Percentiles rank a stretch among this genome's conserved stretches.
Conservation (phyloP, 2,113 vertebrate genomes). For the Camelus bactrianus region DNA sequence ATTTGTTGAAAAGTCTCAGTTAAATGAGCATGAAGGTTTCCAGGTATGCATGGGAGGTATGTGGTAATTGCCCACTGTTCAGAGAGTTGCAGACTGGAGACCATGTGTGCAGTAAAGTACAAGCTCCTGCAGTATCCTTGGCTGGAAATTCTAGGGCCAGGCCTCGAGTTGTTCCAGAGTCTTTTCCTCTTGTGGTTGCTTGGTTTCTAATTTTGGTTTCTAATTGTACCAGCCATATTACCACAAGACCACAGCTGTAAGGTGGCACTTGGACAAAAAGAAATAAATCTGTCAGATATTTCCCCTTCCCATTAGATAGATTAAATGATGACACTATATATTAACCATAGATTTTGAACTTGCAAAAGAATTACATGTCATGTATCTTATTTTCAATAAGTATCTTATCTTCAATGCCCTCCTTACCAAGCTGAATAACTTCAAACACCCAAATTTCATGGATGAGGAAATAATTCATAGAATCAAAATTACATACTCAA, state of each 20-base stretch:
- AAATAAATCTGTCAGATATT: conserved; percentile 44
- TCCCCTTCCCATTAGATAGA: conserved; percentile 42
- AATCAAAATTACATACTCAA: neutral
- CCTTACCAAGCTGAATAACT: neutral
- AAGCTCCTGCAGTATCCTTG: neutral
- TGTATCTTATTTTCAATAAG: neutral
- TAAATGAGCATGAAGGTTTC: conserved; percentile 79
- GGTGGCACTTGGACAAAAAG: conserved; percentile 63
- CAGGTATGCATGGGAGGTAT: conserved; percentile 83
- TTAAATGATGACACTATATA: neutral
- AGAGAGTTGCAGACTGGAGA: conserved; percentile 78
- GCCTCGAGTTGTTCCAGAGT: conserved; percentile 40
- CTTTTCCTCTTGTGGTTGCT: conserved; percentile 74
- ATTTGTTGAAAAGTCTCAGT: conserved; percentile 77
- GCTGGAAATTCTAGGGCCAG: conserved; percentile 59
- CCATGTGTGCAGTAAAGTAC: conserved; percentile 75
- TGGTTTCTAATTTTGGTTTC: conserved; percentile 81
- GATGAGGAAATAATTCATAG: conserved; percentile 19
- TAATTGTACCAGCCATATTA: conserved; percentile 71
- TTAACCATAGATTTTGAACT: conserved; percentile 41
- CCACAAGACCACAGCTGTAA: conserved; percentile 77
- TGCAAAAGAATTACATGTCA: neutral
- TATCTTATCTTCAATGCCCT: neutral
- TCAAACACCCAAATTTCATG: neutral
- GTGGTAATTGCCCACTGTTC: conserved; percentile 81